Evolutionary conservation across 2,797 vertebrate genomes (phyloP).

Genomic region (Lacerta agilis): DNA sequence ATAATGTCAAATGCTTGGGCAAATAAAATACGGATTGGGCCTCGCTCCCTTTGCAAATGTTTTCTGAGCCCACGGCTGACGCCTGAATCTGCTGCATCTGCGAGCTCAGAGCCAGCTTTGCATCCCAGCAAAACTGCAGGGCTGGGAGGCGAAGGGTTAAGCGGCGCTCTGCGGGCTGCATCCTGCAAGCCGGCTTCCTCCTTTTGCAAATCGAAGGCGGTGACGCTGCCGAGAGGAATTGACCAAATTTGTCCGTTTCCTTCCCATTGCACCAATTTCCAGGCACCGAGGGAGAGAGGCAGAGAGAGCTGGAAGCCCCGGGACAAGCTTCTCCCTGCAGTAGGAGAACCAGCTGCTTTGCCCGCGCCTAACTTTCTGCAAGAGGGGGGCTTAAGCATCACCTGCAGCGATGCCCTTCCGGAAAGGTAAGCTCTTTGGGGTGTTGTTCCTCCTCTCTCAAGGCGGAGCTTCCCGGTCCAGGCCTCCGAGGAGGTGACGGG

Average conservation of each 20-base stretch:
- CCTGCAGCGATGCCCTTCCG: slow-evolving; percentile 17
- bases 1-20: too few species aligned
- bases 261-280: background rate
- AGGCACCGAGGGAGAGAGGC: too few species aligned
- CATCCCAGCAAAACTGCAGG: too few species aligned
- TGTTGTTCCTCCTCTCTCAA: background rate
- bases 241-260: background rate
- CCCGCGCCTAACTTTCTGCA: too few species aligned
- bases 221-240: background rate
- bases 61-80: too few species aligned
- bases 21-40: too few species aligned
- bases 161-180: background rate
- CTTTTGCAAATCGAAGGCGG: background rate
- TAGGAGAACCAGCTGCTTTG: rapidly evolving
- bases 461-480: background rate
- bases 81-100: background rate
- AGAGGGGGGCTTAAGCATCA: background rate
- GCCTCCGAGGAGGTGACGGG: background rate
- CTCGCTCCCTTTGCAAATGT: background rate
- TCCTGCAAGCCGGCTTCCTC: background rate
- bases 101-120: background rate
- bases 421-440: slow-evolving; percentile 19
- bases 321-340: background rate
- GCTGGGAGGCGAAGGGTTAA: background rate
- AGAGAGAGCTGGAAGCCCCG: background rate